Evolutionary conservation across 2,888 invertebrate species (phyloP), one percentile per base, ranked within the genome.

Genomic region (Malacosoma neustria): DNA sequence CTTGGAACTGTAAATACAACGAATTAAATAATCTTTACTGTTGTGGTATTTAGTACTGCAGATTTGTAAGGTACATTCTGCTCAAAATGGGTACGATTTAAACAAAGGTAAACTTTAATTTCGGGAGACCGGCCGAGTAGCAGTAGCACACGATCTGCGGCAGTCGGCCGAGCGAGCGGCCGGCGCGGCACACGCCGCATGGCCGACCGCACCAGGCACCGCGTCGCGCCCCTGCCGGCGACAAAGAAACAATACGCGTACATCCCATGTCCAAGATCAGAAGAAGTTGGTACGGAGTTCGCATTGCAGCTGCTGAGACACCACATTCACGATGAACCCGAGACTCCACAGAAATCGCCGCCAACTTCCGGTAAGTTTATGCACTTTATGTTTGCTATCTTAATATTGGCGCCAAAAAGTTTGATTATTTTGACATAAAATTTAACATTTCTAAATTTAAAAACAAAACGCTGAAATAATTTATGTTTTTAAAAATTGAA

Each of bases 231-330:
- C 58, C 61, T 68, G 40, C 76, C 79, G 73, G 77, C 72, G 62
- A 71, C 75, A 42, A 82, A 81, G 45, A 79, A 75, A 55, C 81
- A 85, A 30, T 86, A 87, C 76, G 85, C 85, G 54, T 87, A 87
- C 47, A 58, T 69, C 12, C 86, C 87, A 45, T 87, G 87, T 49
- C 87, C 87, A 39, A 60, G 87, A 37, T 87, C 87, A 42, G 87
- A 87, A 56, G 87, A 87, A 48, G 84, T 87, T 35, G 87, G 87
- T 41, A 85, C 87, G 0, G 82, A 84, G 42, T 68, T 77, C 43
- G 79, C 84, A 4, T 62, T 81, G 30, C 80, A 82, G 40, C 66
- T 76, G 39, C 54, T 72, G 38, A 56, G 52, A 39, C 54, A 47
- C 42, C 60, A 67, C 38, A 61, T 57, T 36, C 61, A 61, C 51